Base-by-base conservation (phyloP, 2,797 vertebrate genomes). In the Sardinella longiceps region DNA sequence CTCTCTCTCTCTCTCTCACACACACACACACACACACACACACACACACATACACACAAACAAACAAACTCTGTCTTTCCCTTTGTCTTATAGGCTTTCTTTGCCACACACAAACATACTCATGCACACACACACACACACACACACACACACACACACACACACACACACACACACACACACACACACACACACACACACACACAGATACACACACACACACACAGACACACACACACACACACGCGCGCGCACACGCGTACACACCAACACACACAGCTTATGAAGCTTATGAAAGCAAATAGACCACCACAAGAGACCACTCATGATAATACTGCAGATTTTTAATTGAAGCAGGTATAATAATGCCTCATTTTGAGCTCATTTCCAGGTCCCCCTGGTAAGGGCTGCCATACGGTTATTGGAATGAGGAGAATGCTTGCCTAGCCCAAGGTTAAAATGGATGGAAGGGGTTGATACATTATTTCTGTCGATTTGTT, bases 201-300 rank as follows among this genome's bases (percentile, higher is more conserved):
- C 60, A 66, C n/a, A 66, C 25, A 66, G 25, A 30, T 9, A 70
- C 63, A 70, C 30, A 37, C 74, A 86, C 80, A 37, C 77, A 50
- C 4, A 18, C 46, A 80, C 28, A 80, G 70, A 33, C 53, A 70
- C 30, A 48, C 53, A 58, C 45, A 15, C 50, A 48, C 33, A 33
- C n/a, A 80, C 77, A 45, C 46, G 56, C 33, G 63, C 18, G 81
- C 28, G 50, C 30, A 39, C 53, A 10, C n/a, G n/a, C n/a, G n/a
- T n/a, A n/a, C n/a, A n/a, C n/a, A n/a, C n/a, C n/a, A n/a, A 66
- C 58, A 63, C 25, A 66, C 25, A 10, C 63, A 70, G 58, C n/a
- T n/a, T n/a, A n/a, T n/a, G n/a, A n/a, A n/a, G 46, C 28, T 33
- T 33, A 70, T 70, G 12, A 33, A 77, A 39, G 70, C 37, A 77